phyloP scores from a whole-genome alignment of 64 coral and sea anemone species.

The Montipora efflorescens region DNA sequence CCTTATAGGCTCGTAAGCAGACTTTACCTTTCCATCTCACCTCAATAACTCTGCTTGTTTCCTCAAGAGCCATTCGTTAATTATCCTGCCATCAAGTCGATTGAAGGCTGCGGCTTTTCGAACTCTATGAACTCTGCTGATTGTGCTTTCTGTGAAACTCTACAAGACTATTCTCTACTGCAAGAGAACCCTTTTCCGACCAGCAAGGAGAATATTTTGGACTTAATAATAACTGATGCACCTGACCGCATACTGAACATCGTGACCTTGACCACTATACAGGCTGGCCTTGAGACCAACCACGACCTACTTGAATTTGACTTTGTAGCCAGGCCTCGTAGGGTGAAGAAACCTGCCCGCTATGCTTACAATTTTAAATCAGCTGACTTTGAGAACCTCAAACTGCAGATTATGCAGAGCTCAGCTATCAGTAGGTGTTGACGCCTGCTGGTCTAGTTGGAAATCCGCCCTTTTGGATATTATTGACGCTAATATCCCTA shows the following conservation, averaged over 20 bases:
- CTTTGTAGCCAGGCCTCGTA: constrained; percentile 24
- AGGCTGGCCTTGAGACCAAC: constrained; percentile 10
- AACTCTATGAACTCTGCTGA: constrained; percentile 26
- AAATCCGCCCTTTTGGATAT: not conserved
- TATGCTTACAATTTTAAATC: not conserved
- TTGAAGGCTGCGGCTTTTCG: constrained; percentile 17
- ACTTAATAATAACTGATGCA: constrained; percentile 38
- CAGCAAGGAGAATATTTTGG: constrained; percentile 32
- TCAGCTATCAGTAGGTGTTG: constrained; percentile 36
- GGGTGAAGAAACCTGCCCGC: not conserved
- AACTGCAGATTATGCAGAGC: not conserved
- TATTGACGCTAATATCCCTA: constrained; percentile 8
- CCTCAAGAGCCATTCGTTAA: not conserved
- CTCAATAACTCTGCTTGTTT: not conserved
- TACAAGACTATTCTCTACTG: constrained; percentile 20
- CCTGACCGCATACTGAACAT: constrained; percentile 40
- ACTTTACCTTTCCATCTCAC: not conserved
- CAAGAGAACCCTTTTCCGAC: constrained; percentile 28
- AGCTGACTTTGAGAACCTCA: not conserved
- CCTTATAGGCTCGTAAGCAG: too few relatives aligned
- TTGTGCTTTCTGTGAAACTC: not conserved
- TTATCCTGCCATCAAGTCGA: constrained; percentile 18
- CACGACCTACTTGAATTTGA: constrained; percentile 35
- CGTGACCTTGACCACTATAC: not conserved
- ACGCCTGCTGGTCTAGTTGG: not conserved